phyloP scores from a whole-genome alignment of 1,140 invertebrate species.

The Paraescarpia echinospica region DNA sequence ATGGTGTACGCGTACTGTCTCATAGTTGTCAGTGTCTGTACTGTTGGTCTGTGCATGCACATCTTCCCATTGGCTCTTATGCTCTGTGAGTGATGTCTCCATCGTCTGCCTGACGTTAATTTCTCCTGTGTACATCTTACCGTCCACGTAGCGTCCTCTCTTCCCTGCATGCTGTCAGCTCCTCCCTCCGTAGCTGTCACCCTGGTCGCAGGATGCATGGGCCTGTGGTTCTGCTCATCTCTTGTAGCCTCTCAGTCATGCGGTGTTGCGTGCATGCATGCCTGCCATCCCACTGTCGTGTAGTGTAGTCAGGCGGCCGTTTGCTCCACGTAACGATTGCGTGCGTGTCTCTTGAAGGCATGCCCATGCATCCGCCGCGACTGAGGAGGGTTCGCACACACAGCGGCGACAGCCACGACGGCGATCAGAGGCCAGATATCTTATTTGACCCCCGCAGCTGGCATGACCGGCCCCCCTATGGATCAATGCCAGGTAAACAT shows the following conservation, averaged over 20 bases:
- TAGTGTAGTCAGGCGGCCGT: not conserved
- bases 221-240: not conserved
- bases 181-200: not conserved
- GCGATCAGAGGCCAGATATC: slow-evolving; percentile 15
- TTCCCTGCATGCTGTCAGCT: not conserved
- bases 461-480: slow-evolving; percentile 10
- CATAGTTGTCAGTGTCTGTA: not conserved
- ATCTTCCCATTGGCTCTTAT: not conserved
- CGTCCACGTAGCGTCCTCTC: not conserved
- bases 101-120: not conserved
- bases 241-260: not conserved
- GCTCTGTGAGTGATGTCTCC: too few species aligned
- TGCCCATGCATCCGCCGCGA: not conserved
- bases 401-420: slow-evolving; percentile 5
- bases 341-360: slow-evolving; percentile 14
- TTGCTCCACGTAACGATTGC: not conserved
- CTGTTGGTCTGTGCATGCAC: not conserved
- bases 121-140: not conserved
- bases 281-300: not conserved
- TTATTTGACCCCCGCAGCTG: slow-evolving; percentile 3
- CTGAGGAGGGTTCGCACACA: not conserved
- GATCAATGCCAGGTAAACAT: slow-evolving; percentile 9
- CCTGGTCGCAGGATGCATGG: not conserved
- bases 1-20: not conserved
- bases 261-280: not conserved